Conservation (phyloP, 2,797 vertebrate species). For the Sciurus vulgaris region DNA sequence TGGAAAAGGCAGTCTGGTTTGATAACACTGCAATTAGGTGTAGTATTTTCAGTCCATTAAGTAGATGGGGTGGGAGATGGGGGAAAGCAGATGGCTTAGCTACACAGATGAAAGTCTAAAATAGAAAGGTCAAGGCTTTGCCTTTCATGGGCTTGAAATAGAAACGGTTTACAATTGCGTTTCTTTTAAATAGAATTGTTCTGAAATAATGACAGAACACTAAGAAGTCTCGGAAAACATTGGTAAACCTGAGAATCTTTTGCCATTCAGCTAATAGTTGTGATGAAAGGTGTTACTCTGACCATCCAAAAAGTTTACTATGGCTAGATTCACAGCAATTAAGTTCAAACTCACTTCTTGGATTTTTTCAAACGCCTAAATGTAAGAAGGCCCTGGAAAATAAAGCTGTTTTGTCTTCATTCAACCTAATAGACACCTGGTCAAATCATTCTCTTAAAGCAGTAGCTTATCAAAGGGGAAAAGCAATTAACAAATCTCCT, state of each 20-base stretch:
- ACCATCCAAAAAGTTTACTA: conserved; percentile 81
- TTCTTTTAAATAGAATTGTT: conserved; percentile 85
- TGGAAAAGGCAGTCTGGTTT: conserved; percentile 65
- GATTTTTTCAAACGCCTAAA: conserved; percentile 70
- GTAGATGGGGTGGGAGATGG: conserved; percentile 75
- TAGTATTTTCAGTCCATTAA: conserved; percentile 82
- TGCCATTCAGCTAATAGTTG: conserved; percentile 83
- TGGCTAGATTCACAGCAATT: conserved; percentile 77
- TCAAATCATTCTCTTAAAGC: conserved; percentile 60
- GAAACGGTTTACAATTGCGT: conserved; percentile 82
- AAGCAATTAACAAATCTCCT: conserved; percentile 22
- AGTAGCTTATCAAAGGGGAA: conserved; percentile 14
- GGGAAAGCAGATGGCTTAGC: conserved; percentile 86
- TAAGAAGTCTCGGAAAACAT: conserved; percentile 86
- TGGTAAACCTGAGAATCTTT: conserved; percentile 80
- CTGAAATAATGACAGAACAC: conserved; percentile 83
- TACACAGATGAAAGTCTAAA: conserved; percentile 87
- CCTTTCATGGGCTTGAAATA: conserved; percentile 86
- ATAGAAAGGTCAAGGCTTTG: conserved; percentile 86
- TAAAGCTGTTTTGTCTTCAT: conserved; percentile 81
- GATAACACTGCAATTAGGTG: conserved; percentile 75
- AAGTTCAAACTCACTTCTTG: conserved; percentile 78
- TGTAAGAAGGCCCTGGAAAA: conserved; percentile 79
- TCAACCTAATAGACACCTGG: conserved; percentile 15
- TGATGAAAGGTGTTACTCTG: conserved; percentile 87